phyloP scores from a whole-genome alignment of 1,140 invertebrate genomes.

The Drosophila azteca region DNA sequence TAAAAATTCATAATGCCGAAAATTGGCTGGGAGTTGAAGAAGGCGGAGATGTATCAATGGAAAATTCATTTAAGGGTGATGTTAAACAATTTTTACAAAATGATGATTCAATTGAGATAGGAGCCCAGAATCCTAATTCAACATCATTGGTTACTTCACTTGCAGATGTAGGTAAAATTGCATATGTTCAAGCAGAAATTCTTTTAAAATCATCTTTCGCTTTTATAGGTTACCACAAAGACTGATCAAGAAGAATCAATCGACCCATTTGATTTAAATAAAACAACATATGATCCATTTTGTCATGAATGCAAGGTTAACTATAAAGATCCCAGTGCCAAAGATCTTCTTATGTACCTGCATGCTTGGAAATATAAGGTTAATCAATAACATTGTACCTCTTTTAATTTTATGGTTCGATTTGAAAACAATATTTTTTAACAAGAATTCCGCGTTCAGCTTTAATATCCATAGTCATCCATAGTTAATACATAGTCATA shows the following conservation, averaged over 20 bases:
- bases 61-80: slow-evolving; percentile 62
- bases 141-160: background rate
- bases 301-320: slow-evolving; percentile 96
- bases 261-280: slow-evolving; percentile 88
- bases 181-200: background rate
- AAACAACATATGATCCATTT: slow-evolving; percentile 92
- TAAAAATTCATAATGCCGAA: slow-evolving; percentile 95
- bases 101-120: background rate
- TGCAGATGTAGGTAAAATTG: background rate
- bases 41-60: slow-evolving; percentile 91
- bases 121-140: background rate
- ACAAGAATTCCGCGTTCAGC: too few species aligned
- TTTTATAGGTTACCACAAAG: slow-evolving; percentile 88
- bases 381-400: slow-evolving; percentile 76
- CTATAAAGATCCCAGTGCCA: slow-evolving; percentile 94
- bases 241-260: slow-evolving; percentile 90
- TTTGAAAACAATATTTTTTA: too few species aligned
- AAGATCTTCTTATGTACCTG: slow-evolving; percentile 97
- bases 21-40: slow-evolving; percentile 96
- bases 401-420: too few species aligned
- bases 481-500: too few species aligned
- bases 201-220: background rate
- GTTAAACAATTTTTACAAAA: slow-evolving; percentile 84
- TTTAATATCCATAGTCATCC: too few species aligned
- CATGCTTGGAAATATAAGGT: slow-evolving; percentile 96